These are phyloP conservation scores for Macaca mulatta DNA, from an alignment of 2,113 vertebrate genomes.

Conservation along the genomic window DNA sequence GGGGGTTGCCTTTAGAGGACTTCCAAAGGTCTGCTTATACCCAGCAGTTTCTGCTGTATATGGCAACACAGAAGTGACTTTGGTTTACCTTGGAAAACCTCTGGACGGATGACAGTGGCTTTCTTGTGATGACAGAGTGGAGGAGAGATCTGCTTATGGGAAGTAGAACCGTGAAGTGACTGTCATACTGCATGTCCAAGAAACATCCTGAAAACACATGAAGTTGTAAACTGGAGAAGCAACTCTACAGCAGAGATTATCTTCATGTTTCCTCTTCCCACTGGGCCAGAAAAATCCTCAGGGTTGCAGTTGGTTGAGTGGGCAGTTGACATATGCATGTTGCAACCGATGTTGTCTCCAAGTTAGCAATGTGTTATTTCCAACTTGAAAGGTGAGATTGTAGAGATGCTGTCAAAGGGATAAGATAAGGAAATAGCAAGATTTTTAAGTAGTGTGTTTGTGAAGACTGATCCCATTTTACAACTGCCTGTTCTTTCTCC, in stretches of 20 bases:
- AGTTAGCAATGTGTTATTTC: slow-evolving; percentile 78
- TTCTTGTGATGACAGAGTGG: slow-evolving; percentile 62
- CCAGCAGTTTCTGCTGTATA: slow-evolving; percentile 99
- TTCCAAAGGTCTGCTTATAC: slow-evolving; percentile 96
- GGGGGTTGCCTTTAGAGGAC: slow-evolving; percentile 97
- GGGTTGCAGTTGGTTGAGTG: slow-evolving; percentile 84
- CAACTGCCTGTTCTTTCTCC: slow-evolving; percentile 84
- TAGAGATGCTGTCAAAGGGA: slow-evolving; percentile 70
- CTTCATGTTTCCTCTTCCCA: slow-evolving; percentile 81
- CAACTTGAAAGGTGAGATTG: slow-evolving; percentile 78
- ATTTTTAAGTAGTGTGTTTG: slow-evolving; percentile 81
- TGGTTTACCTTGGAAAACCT: slow-evolving; percentile 99
- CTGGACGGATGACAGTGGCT: slow-evolving; percentile 91
- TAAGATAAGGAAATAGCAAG: slow-evolving; percentile 76
- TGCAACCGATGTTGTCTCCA: slow-evolving; percentile 81
- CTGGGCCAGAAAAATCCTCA: slow-evolving; percentile 87
- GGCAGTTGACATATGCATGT: slow-evolving; percentile 84
- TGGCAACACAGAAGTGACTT: slow-evolving; percentile 99
- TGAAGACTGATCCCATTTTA: slow-evolving; percentile 81
- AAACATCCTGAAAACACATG: slow-evolving; percentile 73
- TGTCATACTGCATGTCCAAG: slow-evolving; percentile 77
- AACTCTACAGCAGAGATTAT: slow-evolving; percentile 77
- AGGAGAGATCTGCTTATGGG: slow-evolving; percentile 83
- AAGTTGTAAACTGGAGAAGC: slow-evolving; percentile 79
- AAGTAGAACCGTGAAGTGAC: slow-evolving; percentile 80